phyloP scores from a whole-genome alignment of 2,113 vertebrate species.

The Istiophorus platypterus region DNA sequence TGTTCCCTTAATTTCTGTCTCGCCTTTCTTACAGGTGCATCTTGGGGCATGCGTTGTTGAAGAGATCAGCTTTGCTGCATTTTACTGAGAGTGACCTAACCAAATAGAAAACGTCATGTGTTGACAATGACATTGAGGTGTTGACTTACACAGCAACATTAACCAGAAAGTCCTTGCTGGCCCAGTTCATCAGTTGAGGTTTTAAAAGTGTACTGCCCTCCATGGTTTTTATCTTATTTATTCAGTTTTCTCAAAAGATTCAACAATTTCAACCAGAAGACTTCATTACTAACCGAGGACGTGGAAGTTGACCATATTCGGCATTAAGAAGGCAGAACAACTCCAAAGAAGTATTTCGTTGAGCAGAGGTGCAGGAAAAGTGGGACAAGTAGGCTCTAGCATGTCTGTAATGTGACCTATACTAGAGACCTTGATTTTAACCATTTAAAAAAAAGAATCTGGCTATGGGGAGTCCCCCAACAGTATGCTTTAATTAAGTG shows the following conservation, averaged over 20 bases:
- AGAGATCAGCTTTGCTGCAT: neutral
- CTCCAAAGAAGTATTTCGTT: too few species aligned
- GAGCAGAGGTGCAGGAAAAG: neutral
- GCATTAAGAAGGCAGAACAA: too few species aligned
- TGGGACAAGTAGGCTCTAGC: neutral
- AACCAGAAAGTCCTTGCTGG: too few species aligned
- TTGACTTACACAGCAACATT: too few species aligned
- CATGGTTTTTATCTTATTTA: too few species aligned
- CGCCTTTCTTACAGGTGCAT: neutral
- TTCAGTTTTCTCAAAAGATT: too few species aligned
- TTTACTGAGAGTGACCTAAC: neutral
- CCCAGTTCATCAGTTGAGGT: too few species aligned
- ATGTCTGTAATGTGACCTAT: neutral
- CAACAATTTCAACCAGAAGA: too few species aligned
- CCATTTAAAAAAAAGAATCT: neutral
- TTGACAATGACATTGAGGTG: neutral
- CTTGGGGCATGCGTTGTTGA: neutral
- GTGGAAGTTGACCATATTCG: too few species aligned
- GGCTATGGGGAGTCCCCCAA: neutral
- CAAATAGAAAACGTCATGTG: neutral
- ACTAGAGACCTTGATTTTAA: neutral
- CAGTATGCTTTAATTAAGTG: neutral
- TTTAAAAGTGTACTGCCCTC: too few species aligned
- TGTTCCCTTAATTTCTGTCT: neutral
- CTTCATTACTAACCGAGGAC: neutral